Evolutionary conservation across 2,113 vertebrate genomes (phyloP), one percentile per base, ranked within the genome.

Genomic region (Sinosuthora webbiana): DNA sequence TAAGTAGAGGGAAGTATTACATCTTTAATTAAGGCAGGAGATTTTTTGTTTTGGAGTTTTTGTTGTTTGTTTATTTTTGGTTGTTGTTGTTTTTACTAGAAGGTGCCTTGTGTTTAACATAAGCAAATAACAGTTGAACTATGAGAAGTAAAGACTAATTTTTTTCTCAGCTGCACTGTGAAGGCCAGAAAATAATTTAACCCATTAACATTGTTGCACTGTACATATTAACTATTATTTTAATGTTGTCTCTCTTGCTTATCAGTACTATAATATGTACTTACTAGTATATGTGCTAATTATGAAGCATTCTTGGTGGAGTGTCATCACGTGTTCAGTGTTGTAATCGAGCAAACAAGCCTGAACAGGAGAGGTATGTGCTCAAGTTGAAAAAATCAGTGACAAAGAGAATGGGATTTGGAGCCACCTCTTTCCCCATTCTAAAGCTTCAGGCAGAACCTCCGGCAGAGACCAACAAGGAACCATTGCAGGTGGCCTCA

Each of bases 321-420:
- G 56, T 89, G 69, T 37, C 57, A 79, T 62, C 5, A 2, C 52
- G 24, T 1, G 3, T 39, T 90, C 47, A 74, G 39, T 1, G 9
- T 39, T 89, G 53, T 42, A 94, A 95, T 95, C 60, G 87, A 78
- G 69, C 31, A 91, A 79, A 76, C 87, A 93, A 94, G 49, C 49
- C 65, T 82, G 69, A 94, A 57, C 44, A n/a, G 17, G 47, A 74
- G 49, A 92, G 83, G 60, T 37, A 71, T 82, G 60, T 68, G 71
- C 37, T 84, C 52, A 82, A 78, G 49, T 35, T 85, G 44, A 33
- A 87, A 87, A 95, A 89, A 95, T 37, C 52, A 75, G 24, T 62
- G 41, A 79, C 79, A 95, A 89, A 27, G 10, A 71, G 31, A 91
- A 41, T 14, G 28, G 9, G 16, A 83, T 76, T 65, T 78, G 37